Base-by-base conservation (phyloP, 64 coral and sea anemone species). In the Actinia tenebrosa region DNA sequence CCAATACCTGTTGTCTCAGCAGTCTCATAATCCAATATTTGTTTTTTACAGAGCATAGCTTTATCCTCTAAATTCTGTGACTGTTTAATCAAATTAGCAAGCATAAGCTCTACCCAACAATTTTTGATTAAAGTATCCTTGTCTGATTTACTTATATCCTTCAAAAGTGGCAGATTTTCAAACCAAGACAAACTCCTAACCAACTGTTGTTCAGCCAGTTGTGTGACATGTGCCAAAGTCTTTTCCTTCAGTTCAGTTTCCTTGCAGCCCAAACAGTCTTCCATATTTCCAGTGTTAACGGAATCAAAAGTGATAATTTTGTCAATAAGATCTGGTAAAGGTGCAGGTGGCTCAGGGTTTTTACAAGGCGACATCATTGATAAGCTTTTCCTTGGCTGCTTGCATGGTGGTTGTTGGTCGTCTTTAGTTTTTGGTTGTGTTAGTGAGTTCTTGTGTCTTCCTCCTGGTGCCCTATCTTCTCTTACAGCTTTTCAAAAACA, bases 401-500 rank as follows among this genome's bases (percentile, higher is more conserved):
- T 93, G 3, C 86, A 92, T 19, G 83, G 91, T 61, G 79, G 62
- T 47, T 89, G 81, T 16, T 87, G 81, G 77, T 64, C 86, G 44
- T 84, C 46, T 5, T 86, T 71, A 19, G 46, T n/a, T 58, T 88
- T 89, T 5, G 55, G 27, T 25, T 50, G 25, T 14, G 72, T 53
- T n/a, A 69, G 80, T 54, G 88, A 84, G 71, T 92, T 95, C 62
- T 99, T 99, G 91, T 99, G 97, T 90, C 94, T 98, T 26, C 97
- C 97, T n/a, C 97, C 97, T 2, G 97, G 97, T 3, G 97, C 89
- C 53, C 97, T 56, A 83, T 99, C 97, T 89, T 99, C 97, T 19
- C 97, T 72, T 7, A 99, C 97, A 89, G 97, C 97, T 99, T 47
- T 37, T 16, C 86, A 50, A 83, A 86, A 47, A 43, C 20, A 85